Evolutionary conservation across 2,888 invertebrate species (phyloP), one percentile per base, ranked within the genome.

Genomic region (Hyppa rectilinea): DNA sequence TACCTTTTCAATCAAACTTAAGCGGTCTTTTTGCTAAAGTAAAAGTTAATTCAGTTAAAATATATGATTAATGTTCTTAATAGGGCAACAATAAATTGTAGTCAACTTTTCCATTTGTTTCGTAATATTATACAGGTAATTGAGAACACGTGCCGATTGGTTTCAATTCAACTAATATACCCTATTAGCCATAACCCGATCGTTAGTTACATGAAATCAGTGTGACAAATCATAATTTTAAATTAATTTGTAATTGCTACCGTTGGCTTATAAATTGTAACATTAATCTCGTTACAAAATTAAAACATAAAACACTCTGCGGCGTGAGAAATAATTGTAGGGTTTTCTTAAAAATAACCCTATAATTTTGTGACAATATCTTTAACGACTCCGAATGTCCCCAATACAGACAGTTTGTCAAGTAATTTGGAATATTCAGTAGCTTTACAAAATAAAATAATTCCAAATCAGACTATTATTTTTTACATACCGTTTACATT

Each of bases 181-280:
- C 47, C 59, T 26, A 66, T 71, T 64, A 71, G 60, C 72, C 31
- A 61, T 56, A 67, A 78, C 49, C 40, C 7, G 6, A 45, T 20
- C 56, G 10, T 53, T 79, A 67, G 67, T 69, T 66, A 68, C 26
- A n/a, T 34, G 68, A 78, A 80, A 80, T 80, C 82, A 66, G 79
- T 78, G 62, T 68, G 79, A 82, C 82, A 81, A 81, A 82, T 80
- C 74, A 80, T 73, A 82, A 80, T 81, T 80, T 78, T 36, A 78
- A 81, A 80, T 78, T 78, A 80, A 81, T 79, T 81, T 63, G 72
- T 81, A 81, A 79, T 81, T 79, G 82, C 81, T 77, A 77, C 72
- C 49, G 67, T 58, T 3, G 64, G 68, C 38, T 74, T 78, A 81
- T 67, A 77, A 83, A 77, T 77, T 38, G 74, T 31, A 38, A 55